phyloP scores from a whole-genome alignment of 2,797 vertebrate genomes.

The Tolypeutes matacus region DNA sequence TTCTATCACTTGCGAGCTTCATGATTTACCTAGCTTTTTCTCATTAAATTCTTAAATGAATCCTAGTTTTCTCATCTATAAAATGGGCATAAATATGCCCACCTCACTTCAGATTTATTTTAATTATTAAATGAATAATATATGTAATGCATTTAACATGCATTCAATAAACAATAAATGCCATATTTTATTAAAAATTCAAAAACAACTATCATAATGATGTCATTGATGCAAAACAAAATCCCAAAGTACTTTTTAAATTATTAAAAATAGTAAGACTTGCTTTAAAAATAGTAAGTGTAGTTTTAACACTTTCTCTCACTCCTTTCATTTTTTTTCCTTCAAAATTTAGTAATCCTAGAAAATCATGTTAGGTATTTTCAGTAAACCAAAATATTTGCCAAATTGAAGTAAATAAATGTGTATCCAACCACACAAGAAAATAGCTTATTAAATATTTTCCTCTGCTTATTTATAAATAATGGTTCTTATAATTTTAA shows the following conservation, averaged over 20 bases:
- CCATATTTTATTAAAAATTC: background rate
- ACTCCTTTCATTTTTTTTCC: background rate
- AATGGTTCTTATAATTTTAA: conserved; percentile 31
- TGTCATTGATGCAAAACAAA: background rate
- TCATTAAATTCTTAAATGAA: conserved; percentile 1
- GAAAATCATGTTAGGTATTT: conserved; percentile 28
- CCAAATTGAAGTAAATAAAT: conserved; percentile 52
- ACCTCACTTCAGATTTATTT: background rate
- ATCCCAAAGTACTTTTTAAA: background rate
- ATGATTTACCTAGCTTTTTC: background rate
- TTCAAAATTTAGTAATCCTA: conserved; percentile 29
- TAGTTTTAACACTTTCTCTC: conserved; percentile 26
- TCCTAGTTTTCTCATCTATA: background rate
- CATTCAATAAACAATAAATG: background rate
- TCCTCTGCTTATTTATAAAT: conserved; percentile 32
- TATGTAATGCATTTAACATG: background rate
- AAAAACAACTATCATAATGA: background rate
- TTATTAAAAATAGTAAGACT: conserved; percentile 54
- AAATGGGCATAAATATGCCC: background rate
- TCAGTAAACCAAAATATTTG: conserved; percentile 38
- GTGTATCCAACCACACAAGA: conserved; percentile 13
- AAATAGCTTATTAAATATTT: conserved; percentile 38
- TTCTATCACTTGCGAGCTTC: background rate
- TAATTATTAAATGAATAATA: background rate
- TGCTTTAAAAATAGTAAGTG: background rate